Evolutionary conservation across 2,888 invertebrate species (phyloP), one percentile per base, ranked within the genome.

Genomic region (Meiosimyza decipiens): DNA sequence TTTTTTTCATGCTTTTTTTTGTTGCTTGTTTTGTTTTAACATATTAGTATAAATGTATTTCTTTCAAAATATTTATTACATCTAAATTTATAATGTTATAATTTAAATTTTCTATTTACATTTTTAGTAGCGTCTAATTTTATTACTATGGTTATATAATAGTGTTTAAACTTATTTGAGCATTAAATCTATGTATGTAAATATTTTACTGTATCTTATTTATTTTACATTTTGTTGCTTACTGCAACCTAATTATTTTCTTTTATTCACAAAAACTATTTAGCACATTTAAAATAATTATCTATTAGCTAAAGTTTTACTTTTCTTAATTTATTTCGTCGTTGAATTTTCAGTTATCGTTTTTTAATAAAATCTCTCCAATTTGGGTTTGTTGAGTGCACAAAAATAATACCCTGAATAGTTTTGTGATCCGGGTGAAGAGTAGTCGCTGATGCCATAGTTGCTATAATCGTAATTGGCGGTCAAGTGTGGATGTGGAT

Each of bases 381-480:
- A 82, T 81, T 85, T 85, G 77, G 86, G 81, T 75, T 85, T 85
- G 77, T 86, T 85, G 74, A 85, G 82, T 81, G 86, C 84, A 82
- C 85, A 86, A 79, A 85, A 86, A 81, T 85, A 86, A 81, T 85
- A 85, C 80, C 85, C 85, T 80, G 86, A 82, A 83, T 86, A 85
- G 80, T 83, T 85, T 84, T 85, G 85, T 84, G 85, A 82, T 79
- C 83, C 84, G 82, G 86, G 83, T 80, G 83, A 82, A 82, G 85
- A 79, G 72, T 85, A 82, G 79, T 85, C 85, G 80, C 81, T 79
- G 82, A 86, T 85, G 81, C 84, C 82, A 76, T 85, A 86, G 72
- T 84, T 81, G 62, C 80, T 79, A 72, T 85, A 83, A 77, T 83
- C 83, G 47, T 83, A 82, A 77, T 79, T 82, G 75, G 59, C 22